These are phyloP conservation scores for Eptesicus fuscus DNA, from an alignment of 2,113 vertebrate genomes.

Conservation along the genomic window DNA sequence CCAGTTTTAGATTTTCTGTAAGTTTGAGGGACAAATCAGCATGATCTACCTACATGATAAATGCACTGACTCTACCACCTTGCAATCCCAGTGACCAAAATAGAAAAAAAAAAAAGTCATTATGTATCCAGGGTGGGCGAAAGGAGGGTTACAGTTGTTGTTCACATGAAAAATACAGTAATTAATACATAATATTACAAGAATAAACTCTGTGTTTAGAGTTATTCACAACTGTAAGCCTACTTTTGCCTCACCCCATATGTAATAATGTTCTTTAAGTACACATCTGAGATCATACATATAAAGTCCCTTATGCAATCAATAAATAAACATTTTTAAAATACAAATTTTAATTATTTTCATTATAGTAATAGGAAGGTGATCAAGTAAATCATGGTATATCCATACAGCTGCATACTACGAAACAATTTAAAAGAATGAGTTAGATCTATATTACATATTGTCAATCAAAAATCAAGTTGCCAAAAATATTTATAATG, in stretches of 20 bases:
- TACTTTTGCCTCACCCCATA: background rate
- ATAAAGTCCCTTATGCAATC: background rate
- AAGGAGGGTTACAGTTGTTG: background rate
- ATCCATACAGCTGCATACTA: background rate
- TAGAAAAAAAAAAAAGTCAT: background rate
- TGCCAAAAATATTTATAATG: background rate
- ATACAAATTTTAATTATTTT: background rate
- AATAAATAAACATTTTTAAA: background rate
- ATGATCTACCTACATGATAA: background rate
- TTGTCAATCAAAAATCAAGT: background rate
- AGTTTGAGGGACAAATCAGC: background rate
- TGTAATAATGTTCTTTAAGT: background rate
- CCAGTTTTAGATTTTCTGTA: background rate
- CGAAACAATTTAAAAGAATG: background rate
- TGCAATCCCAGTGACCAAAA: background rate
- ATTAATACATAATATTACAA: background rate
- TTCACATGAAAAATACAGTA: background rate
- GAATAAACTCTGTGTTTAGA: background rate
- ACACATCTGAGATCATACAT: background rate
- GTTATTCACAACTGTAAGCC: background rate
- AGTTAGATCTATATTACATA: background rate
- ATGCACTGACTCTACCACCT: background rate
- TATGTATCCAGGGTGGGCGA: background rate
- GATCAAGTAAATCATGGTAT: background rate
- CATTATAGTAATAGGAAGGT: background rate